A percentile compares a stretch with the other conserved stretches of the same genome.
Evolutionary conservation across 1,140 invertebrate genomes (phyloP).

Genomic region (Drosophila oshimai): DNA sequence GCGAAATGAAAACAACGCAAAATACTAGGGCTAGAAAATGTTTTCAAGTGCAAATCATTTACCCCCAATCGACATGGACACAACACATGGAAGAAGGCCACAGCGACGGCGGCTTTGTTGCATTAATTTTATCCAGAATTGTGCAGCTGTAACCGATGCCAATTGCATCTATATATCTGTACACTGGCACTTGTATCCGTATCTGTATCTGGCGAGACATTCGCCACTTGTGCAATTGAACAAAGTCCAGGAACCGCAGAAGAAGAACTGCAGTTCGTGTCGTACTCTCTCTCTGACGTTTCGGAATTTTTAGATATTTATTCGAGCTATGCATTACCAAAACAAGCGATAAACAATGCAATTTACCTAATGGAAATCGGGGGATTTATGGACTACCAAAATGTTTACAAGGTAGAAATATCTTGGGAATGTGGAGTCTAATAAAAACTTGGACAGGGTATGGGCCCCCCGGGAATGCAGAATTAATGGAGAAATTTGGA

Average conservation of each 20-base stretch:
- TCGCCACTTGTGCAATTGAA: constrained; percentile 48
- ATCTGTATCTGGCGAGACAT: constrained; percentile 42
- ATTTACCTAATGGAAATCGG: constrained; percentile 34
- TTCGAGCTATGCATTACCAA: constrained; percentile 15
- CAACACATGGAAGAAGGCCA: constrained; percentile 9
- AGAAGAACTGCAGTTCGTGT: constrained; percentile 23
- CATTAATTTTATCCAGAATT: constrained; percentile 78
- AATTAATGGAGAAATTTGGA: constrained; percentile 4
- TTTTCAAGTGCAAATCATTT: constrained; percentile 64
- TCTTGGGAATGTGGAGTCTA: constrained; percentile 2
- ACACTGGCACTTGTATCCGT: constrained; percentile 6
- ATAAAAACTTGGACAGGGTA: background rate
- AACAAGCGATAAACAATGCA: constrained; percentile 41
- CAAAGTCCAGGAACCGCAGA: constrained; percentile 39
- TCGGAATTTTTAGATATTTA: constrained; percentile 28
- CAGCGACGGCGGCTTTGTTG: constrained; percentile 33
- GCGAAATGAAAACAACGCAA: constrained; percentile 20
- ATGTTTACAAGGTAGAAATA: constrained; percentile 14
- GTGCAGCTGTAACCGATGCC: constrained; percentile 76
- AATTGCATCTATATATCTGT: constrained; percentile 52
- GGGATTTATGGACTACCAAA: constrained; percentile 36
- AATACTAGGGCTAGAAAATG: constrained; percentile 25
- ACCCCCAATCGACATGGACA: constrained; percentile 48
- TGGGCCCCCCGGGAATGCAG: background rate
- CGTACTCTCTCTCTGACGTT: constrained; percentile 24